Evolutionary conservation across 2,888 invertebrate species (phyloP).

Genomic region (Tribolium freemani): DNA sequence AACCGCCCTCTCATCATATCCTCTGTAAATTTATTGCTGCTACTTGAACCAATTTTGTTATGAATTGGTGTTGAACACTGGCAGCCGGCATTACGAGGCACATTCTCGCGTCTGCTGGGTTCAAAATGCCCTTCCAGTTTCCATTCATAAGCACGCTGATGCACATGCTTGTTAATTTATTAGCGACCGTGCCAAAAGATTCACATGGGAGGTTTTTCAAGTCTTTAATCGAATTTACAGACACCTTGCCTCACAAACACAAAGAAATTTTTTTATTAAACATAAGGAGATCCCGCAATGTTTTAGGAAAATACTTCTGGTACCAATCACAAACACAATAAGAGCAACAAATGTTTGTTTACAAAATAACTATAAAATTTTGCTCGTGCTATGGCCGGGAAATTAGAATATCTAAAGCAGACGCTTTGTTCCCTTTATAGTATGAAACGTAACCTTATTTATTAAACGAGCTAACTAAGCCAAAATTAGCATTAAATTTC

Average conservation of each 20-base stretch:
- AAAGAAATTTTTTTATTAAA: neutral
- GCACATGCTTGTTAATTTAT: constrained; percentile 42
- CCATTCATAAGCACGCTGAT: constrained; percentile 37
- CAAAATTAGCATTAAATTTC: constrained; percentile 67
- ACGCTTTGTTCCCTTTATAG: constrained; percentile 61
- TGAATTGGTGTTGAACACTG: constrained; percentile 49
- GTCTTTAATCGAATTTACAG: constrained; percentile 32
- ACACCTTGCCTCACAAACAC: neutral
- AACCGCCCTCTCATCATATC: constrained; percentile 53
- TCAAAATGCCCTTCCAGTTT: constrained; percentile 34
- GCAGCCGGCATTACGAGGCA: constrained; percentile 52
- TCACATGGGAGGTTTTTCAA: constrained; percentile 25
- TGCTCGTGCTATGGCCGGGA: constrained; percentile 33
- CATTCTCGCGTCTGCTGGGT: constrained; percentile 39
- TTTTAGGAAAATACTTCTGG: too few relatives aligned
- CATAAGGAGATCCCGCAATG: too few relatives aligned
- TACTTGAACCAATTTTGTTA: constrained; percentile 51
- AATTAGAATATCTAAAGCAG: constrained; percentile 64
- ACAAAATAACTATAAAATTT: too few relatives aligned
- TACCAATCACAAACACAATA: too few relatives aligned
- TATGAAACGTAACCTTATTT: constrained; percentile 65
- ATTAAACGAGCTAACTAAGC: constrained; percentile 66
- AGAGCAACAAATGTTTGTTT: too few relatives aligned
- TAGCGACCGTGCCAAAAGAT: constrained; percentile 35
- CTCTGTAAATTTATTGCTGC: constrained; percentile 49